phyloP scores from a whole-genome alignment of 2,113 vertebrate genomes.

The Cervus canadensis region DNA sequence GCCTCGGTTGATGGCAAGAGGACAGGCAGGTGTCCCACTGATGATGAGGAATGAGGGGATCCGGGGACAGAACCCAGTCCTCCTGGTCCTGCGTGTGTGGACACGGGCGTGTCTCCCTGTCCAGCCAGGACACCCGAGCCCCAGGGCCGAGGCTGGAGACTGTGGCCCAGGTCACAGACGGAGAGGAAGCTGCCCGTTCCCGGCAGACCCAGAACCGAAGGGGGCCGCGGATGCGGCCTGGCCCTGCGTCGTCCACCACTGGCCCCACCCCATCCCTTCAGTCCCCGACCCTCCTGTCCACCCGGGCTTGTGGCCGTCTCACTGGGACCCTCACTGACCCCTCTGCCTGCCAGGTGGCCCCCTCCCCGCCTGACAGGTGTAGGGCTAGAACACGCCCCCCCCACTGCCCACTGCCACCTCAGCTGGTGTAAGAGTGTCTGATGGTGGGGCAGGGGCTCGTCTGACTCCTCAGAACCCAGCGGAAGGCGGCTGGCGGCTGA shows the following conservation, averaged over 20 bases:
- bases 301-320: background rate
- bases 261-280: background rate
- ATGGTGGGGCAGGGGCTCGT: background rate
- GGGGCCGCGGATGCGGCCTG: accelerated
- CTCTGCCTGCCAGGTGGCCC: background rate
- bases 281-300: background rate
- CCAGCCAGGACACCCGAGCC: background rate
- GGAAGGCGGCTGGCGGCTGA: background rate
- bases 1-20: background rate
- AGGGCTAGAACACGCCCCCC: background rate
- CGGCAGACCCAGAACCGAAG: background rate
- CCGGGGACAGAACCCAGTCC: accelerated
- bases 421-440: background rate
- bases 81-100: accelerated
- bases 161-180: accelerated
- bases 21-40: no score
- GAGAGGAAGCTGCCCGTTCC: background rate
- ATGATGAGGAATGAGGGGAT: accelerated
- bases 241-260: accelerated
- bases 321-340: background rate
- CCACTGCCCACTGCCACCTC: background rate
- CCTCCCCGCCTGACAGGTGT: accelerated
- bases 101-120: accelerated
- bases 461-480: accelerated
- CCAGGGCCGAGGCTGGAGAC: background rate